Conservation (phyloP, 2,113 vertebrate genomes). For the Rhabdornis inornatus region DNA sequence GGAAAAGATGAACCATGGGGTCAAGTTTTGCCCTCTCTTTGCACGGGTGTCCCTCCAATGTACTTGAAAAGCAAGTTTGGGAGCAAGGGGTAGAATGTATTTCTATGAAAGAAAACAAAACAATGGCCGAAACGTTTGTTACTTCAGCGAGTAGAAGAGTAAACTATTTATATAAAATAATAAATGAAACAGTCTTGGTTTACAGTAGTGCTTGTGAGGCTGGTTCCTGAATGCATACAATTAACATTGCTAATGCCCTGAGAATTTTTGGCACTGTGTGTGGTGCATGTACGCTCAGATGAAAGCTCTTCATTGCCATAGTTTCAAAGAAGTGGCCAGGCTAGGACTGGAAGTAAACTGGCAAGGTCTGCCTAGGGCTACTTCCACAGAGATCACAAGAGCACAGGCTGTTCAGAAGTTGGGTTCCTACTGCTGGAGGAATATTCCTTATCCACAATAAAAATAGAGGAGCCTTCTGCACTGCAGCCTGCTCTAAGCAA, state of each 20-base stretch:
- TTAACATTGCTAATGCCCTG: conserved; percentile 49
- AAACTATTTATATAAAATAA: conserved; percentile 64
- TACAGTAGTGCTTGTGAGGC: conserved; percentile 27
- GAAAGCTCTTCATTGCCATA: conserved; percentile 8
- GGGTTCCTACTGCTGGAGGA: background rate
- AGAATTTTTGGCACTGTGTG: conserved; percentile 18
- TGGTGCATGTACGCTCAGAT: background rate
- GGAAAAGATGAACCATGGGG: conserved; percentile 47
- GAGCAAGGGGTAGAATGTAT: background rate
- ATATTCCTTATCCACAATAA: background rate
- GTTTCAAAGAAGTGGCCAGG: background rate
- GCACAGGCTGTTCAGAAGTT: background rate
- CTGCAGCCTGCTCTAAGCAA: background rate
- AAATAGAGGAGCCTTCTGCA: background rate
- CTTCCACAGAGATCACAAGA: background rate
- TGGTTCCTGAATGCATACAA: conserved; percentile 34
- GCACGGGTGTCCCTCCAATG: background rate
- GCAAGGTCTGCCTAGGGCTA: background rate
- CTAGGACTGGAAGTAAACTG: background rate
- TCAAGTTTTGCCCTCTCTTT: conserved; percentile 16
- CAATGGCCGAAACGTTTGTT: background rate
- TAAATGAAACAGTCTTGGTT: conserved; percentile 47
- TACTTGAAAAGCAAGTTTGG: background rate
- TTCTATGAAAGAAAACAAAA: conserved; percentile 47
- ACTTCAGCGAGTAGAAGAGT: conserved; percentile 48